Evolutionary conservation across 2,888 invertebrate genomes (phyloP), one percentile per base, ranked within the genome.

Genomic region (Pediacus dermestoides): DNA sequence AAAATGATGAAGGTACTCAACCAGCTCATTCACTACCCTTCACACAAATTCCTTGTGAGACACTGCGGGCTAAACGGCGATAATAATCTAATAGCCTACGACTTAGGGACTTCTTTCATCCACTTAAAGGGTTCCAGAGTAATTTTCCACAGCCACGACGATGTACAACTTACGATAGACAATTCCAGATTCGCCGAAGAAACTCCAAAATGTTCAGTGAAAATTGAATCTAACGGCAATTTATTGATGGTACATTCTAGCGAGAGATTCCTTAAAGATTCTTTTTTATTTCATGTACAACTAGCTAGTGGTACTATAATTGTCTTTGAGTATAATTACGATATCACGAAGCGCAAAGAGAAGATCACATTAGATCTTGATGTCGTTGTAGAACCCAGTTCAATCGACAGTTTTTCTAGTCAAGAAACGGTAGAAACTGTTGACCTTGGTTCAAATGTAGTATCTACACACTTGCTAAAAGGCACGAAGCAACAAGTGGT

Each of bases 131-230:
- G 60, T n/a, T 42, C 46, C 9, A 49, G 43, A 3, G 59, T 55
- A 1, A 51, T 46, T n/a, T 61, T 63, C 36, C 36, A 41, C 2
- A 61, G 61, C 33, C 52, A 58, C 16, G 62, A 63, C 36, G 48
- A 44, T 11, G 54, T 61, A 11, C 54, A 52, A 40, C 33, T 61
- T 13, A 42, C 37, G 6, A 50, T 63, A 1, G 61, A 63, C 26
- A 58, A 55, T 16, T 46, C 54, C 8, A 43, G 49, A 34, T 44
- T 59, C 8, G 18, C 54, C 4, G 45, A 52, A 10, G 50, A 52
- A n/a, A 34, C 46, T 6, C 37, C 37, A 23, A 55, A 55, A 39
- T 57, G 60, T 42, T 49, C 44, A 4, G 46, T 58, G 1, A 52
- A 40, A 28, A 14, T 62, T 7, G 18, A 16, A 8, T 47, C 46